Evolutionary conservation across 2,888 invertebrate genomes (phyloP), one percentile per base, ranked within the genome.

Genomic region (Capitulum mitella): DNA sequence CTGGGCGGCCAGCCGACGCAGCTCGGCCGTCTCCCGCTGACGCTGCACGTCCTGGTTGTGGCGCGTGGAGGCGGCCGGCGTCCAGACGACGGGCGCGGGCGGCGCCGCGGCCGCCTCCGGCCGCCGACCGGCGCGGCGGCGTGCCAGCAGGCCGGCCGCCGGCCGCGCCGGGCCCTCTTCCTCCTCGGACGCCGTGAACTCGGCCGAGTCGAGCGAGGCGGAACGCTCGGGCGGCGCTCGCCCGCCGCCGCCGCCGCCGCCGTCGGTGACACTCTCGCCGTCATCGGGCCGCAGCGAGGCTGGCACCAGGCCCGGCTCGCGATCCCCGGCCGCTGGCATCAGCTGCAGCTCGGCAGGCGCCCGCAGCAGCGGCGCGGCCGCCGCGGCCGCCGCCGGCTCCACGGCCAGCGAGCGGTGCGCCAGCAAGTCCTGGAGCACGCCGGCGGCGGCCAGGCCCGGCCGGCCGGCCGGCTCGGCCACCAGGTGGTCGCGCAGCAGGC

Each of bases 51-150:
- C 82, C 78, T 82, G 82, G 78, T 82, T 82, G 78, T 82, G 80
- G 3, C 82, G 80, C 8, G 81, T 80, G 3, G 82, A 82, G 19
- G 81, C 75, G 12, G 80, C 78, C 14, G 80, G 79, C 58, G 80
- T 81, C 82, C 82, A 82, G 8, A 70, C 70, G 8, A 40, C 40
- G 10, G 70, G 40, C 40, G 40, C 26, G 26, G 70, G 93, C 84
- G 93, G 93, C 26, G 87, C 86, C 84, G 93, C n/a, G n/a, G n/a
- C 92, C 26, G 91, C 90, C 86, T 94, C 94, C 84, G 91, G 92
- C 16, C 91, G 90, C 83, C 94, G 94, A 92, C 93, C 78, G 37
- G 75, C 79, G 79, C 81, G 78, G 61, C 80, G 80, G 26, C 40
- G 37, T 26, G 16, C 16, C 37, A 26, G 37, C 40, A 12, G 70